Evolutionary conservation across 2,797 vertebrate genomes (phyloP).

Genomic region (Rhabdophis nuchalis): DNA sequence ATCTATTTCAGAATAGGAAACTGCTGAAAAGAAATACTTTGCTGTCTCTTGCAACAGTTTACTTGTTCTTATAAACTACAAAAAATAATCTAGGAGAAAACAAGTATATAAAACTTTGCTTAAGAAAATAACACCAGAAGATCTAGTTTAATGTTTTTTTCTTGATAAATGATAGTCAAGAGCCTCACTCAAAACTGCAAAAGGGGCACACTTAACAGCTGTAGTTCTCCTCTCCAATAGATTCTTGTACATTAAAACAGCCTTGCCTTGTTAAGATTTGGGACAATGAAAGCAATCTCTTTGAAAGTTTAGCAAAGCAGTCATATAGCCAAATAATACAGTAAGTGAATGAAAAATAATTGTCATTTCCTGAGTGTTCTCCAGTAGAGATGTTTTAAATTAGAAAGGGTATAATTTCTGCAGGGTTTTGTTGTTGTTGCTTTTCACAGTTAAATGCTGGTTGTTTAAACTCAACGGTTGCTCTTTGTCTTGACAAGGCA

Average conservation of each 20-base stretch:
- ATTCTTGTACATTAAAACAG: neutral
- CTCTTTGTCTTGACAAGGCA: neutral
- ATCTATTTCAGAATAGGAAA: conserved; percentile 39
- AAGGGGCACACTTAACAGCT: neutral
- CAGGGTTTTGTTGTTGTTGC: neutral
- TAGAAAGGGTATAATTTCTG: neutral
- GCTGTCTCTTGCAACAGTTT: neutral
- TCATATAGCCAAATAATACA: neutral
- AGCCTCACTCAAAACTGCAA: neutral
- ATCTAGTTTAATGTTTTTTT: neutral
- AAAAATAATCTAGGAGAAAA: neutral
- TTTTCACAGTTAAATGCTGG: neutral
- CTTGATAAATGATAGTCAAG: neutral
- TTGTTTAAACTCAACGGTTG: neutral
- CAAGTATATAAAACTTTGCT: neutral
- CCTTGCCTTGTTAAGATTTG: neutral
- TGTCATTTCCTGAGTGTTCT: neutral
- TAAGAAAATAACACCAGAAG: neutral
- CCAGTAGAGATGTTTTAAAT: neutral
- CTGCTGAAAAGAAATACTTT: conserved; percentile 40
- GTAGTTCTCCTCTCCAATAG: neutral
- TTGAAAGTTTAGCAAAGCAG: neutral
- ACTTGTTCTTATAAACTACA: neutral
- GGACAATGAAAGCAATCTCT: neutral
- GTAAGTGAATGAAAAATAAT: neutral